Evolutionary conservation across 2,888 invertebrate genomes (phyloP), one percentile per base, ranked within the genome.

Genomic region (Eristalis pertinax): DNA sequence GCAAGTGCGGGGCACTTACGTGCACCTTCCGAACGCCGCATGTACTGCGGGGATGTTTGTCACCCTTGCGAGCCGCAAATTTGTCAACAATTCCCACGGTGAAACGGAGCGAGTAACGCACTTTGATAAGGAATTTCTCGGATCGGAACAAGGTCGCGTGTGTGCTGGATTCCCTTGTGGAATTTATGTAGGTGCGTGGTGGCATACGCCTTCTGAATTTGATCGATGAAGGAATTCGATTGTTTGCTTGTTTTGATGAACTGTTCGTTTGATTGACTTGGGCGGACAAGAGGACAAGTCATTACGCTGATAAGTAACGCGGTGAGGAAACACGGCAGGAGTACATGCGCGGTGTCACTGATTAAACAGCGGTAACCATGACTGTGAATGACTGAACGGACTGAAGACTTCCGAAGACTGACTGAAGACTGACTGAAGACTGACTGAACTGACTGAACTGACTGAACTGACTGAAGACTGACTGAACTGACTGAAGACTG

Each of bases 71-170:
- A 19, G 56, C 10, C 19, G 13, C 13, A 13, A 32, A 5, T 58
- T 19, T 58, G 69, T 56, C 8, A 7, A 43, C 60, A 35, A 65
- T 70, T 82, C 82, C 82, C 82, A 82, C 82, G 82, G 43, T 70
- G 29, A 8, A 10, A 2, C 13, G 19, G 7, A 24, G 13, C 24
- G 22, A n/a, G 1, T 7, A 41, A 5, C 15, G 19, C 15, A 5
- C 38, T 38, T 26, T 26, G 79, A 79, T 67, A 79, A 73, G 19
- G 8, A 67, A 26, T 43, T 73, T 68, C 60, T 63, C 73, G 62
- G 62, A 68, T 62, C 68, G 32, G 29, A 8, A 22, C n/a, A n/a
- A 8, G 13, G 38, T 38, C 38, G 38, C 10, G 38, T 3, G 38
- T 38, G 38, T 38, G 38, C 38, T 13, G 11, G 38, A 0, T 38